phyloP scores from a whole-genome alignment of 2,888 invertebrate genomes.

The Polymixis lichenea region DNA sequence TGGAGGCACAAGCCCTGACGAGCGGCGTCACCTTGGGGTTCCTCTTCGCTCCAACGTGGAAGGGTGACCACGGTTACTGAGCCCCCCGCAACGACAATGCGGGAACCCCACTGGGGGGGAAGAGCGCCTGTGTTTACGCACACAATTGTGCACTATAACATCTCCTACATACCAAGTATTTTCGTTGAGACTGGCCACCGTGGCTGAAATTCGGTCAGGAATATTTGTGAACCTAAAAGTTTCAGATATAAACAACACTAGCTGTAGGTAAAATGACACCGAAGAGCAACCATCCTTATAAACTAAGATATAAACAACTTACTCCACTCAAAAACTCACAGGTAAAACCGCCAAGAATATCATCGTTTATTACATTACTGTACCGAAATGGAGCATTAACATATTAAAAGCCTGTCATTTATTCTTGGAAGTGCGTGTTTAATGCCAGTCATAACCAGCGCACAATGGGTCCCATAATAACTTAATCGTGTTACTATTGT shows the following conservation, averaged over 20 bases:
- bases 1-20: too few relatives aligned
- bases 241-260: not conserved
- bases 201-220: too few relatives aligned
- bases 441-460: conserved; percentile 28
- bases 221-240: not conserved
- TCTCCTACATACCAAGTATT: not conserved
- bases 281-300: not conserved
- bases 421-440: conserved; percentile 59
- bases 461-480: conserved; percentile 46
- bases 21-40: too few relatives aligned
- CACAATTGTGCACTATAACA: too few relatives aligned
- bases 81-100: too few relatives aligned
- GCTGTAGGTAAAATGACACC: not conserved
- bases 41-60: too few relatives aligned
- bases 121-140: too few relatives aligned
- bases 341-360: conserved; percentile 40
- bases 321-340: not conserved
- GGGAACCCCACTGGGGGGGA: too few relatives aligned
- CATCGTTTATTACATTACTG: conserved; percentile 43
- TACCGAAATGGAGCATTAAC: conserved; percentile 57
- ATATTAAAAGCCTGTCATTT: conserved; percentile 65
- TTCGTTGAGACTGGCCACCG: not conserved
- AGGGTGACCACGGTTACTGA: too few relatives aligned
- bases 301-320: not conserved
- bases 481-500: conserved; percentile 45